Evolutionary conservation across 2,797 vertebrate genomes (phyloP), one percentile per base, ranked within the genome.

Genomic region (Molossus alvarezi): DNA sequence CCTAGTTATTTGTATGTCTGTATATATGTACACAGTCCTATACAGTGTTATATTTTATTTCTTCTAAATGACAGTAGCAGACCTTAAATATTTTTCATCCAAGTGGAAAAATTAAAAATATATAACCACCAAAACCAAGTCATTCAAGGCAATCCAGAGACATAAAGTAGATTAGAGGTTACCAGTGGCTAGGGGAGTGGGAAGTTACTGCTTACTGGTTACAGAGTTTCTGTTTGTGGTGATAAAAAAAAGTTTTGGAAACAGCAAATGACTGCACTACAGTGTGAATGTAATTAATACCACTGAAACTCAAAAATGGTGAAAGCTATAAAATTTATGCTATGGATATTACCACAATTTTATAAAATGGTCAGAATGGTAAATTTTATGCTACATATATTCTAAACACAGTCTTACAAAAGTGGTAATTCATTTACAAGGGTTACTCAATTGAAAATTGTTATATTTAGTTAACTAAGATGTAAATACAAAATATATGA

Each of bases 211-310:
- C 80, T 89, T 65, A 86, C 86, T 37, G 51, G 71, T 82, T 86
- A 93, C 45, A 65, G 60, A 88, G 57, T 79, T 94, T 82, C 85
- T 92, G 85, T 92, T 94, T 90, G 41, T 62, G 48, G 92, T 87
- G 57, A 92, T 87, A 53, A 83, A 92, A 92, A 92, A 89, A 62
- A 92, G 27, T 69, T 94, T 82, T 77, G 33, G 69, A 92, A 97
- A 90, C 20, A 79, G 18, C 20, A 25, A 53, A 75, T 82, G 18
- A 48, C 62, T 97, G 53, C 51, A 88, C 51, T 90, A 94, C 21
- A 79, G 20, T 88, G 53, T 83, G 33, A 65, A 79, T 84, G 8
- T 88, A 91, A 73, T 91, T 75, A 84, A 91, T 48, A 53, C 12
- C 64, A 92, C 81, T 23, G 23, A 95, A 92, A 45, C 13, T 86